Evolutionary conservation across 2,797 vertebrate genomes (phyloP), one percentile per base, ranked within the genome.

Genomic region (Hyperoplus immaculatus): DNA sequence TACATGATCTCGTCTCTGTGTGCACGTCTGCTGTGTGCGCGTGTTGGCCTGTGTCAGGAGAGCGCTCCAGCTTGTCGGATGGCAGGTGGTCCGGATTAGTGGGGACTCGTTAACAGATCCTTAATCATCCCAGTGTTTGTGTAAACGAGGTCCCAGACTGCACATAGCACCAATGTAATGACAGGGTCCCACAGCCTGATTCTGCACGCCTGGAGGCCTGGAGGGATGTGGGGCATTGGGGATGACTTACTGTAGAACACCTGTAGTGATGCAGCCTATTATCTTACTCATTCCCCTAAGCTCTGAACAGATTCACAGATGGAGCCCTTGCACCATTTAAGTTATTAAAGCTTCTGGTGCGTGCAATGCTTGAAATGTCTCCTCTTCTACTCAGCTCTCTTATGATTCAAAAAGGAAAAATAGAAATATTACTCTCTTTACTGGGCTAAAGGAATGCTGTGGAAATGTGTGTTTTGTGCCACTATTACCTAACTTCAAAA

Each of bases 71-170:
- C 76, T 65, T 64, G 70, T 67, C 18, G 7, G 67, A 74, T 73
- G 83, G 88, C 92, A 94, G 93, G 91, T 93, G 92, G 89, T 91
- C 83, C 86, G 82, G 87, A 92, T 93, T 92, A 92, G 85, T 13
- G n/a, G 56, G 74, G 80, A 87, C 82, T 92, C 85, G 78, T 93
- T 93, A 94, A 91, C 92, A 93, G 89, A 65, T 90, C 87, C 84
- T 92, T 92, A 93, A 94, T 94, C 92, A 93, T 93, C 87, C 85
- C 80, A 59, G 77, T 91, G 87, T 93, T 94, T 93, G 89, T 93
- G 90, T 91, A 89, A 91, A 91, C 36, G 65, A 72, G 81, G 75
- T 82, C 90, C 88, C 90, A 74, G 78, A 72, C 84, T 77, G 86
- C 85, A 81, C 78, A 61, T 67, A 79, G 83, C 69, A 14, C 86